Conservation (phyloP, 1,140 invertebrate genomes). For the Drosophila albomicans region DNA sequence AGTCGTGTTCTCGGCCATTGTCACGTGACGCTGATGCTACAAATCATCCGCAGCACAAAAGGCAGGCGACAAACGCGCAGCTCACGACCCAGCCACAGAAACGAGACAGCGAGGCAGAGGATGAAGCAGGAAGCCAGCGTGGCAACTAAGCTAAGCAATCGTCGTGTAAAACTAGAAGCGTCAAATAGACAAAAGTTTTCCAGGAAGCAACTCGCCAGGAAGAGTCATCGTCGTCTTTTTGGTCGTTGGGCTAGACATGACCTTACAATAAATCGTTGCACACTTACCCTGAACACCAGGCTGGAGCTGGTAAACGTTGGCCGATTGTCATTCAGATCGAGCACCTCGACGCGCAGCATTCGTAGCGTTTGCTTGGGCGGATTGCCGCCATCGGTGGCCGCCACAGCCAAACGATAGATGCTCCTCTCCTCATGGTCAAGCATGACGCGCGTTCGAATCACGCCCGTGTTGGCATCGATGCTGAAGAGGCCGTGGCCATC, state of each 20-base stretch:
- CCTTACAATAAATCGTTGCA: slow-evolving; percentile 56
- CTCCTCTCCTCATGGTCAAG: slow-evolving; percentile 96
- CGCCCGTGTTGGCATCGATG: slow-evolving; percentile 93
- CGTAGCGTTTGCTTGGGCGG: slow-evolving; percentile 93
- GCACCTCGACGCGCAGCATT: slow-evolving; percentile 93
- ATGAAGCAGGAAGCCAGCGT: slow-evolving; percentile 35
- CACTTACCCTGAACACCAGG: slow-evolving; percentile 92
- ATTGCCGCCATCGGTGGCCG: slow-evolving; percentile 93
- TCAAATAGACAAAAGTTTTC: slow-evolving; percentile 81
- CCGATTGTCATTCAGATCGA: slow-evolving; percentile 95
- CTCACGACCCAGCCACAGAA: slow-evolving; percentile 51
- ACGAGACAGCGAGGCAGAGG: neutral
- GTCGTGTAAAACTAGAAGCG: slow-evolving; percentile 80
- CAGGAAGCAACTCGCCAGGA: slow-evolving; percentile 47
- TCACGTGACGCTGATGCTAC: slow-evolving; percentile 81
- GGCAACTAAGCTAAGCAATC: slow-evolving; percentile 14
- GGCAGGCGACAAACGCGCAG: slow-evolving; percentile 71
- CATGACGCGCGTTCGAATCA: slow-evolving; percentile 94
- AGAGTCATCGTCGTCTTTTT: slow-evolving; percentile 3
- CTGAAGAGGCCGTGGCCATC: slow-evolving; percentile 94
- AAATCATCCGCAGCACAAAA: slow-evolving; percentile 75
- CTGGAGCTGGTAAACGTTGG: slow-evolving; percentile 96
- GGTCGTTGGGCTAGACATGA: slow-evolving; percentile 30
- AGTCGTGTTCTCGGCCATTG: slow-evolving; percentile 84
- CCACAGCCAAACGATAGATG: slow-evolving; percentile 93